These are phyloP conservation scores for Harpagifer antarcticus DNA, from an alignment of 2,797 vertebrate species.

Conservation along the genomic window DNA sequence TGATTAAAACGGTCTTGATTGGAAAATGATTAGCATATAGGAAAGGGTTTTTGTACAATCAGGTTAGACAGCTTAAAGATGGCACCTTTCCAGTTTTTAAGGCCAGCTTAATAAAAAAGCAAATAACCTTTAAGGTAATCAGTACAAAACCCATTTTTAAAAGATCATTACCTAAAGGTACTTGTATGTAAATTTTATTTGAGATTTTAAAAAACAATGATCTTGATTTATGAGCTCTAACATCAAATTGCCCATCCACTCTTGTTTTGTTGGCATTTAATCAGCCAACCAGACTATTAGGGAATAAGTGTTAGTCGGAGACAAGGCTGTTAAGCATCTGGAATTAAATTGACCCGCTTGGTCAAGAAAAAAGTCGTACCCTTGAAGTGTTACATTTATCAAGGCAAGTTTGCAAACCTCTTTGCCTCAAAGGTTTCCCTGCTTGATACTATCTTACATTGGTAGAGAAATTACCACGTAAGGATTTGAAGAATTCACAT, in stretches of 20 bases:
- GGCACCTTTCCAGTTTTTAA: background rate
- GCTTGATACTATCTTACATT: background rate
- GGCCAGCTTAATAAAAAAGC: background rate
- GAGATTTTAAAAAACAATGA: background rate
- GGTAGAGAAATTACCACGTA: background rate
- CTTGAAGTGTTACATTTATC: background rate
- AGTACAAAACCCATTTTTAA: background rate
- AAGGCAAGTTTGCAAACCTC: background rate
- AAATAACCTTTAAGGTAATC: background rate
- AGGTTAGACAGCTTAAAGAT: background rate
- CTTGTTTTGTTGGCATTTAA: constrained; percentile 1
- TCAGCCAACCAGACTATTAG: background rate
- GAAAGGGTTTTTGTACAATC: background rate
- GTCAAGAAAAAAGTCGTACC: background rate
- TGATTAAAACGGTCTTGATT: background rate
- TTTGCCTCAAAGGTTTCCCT: background rate
- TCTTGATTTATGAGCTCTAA: constrained; percentile 8
- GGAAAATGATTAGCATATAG: background rate
- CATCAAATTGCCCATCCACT: background rate
- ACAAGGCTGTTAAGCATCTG: background rate
- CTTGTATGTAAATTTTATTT: background rate
- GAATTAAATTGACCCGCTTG: background rate
- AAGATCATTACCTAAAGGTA: background rate
- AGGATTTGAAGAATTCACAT: background rate
- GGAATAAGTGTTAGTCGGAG: background rate